Base-by-base conservation (phyloP, 53 echinoderm and acorn worm species). In the Hippasteria phrygiana region DNA sequence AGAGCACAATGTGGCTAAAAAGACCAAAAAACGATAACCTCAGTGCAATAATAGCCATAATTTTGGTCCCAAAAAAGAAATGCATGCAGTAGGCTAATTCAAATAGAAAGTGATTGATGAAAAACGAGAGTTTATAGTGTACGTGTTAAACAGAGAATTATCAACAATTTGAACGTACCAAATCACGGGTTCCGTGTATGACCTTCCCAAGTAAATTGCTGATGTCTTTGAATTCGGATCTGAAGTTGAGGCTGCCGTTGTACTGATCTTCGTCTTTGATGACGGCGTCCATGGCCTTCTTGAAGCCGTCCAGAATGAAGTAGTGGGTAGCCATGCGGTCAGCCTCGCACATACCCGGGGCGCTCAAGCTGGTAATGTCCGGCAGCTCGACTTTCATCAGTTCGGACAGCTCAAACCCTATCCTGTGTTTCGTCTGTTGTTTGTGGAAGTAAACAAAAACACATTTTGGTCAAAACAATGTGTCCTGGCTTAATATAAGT, bases 221-320 rank as follows among this genome's bases (percentile, higher is more conserved):
- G 20, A 70, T 48, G 7, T 32, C 22, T 8, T 20, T 20, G 37
- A 83, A 83, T 2, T 35, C 47, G 1, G 3, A 3, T 48, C 10
- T 32, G 20, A 83, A 83, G 20, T 47, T 47, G 3, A 17, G 12
- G 33, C 84, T 83, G 48, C n/a, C 45, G 84, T 83, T 83, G 84
- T 48, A 20, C 27, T 70, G 43, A 5, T 35, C 54, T 32, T 83
- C 84, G 51, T 83, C 84, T 2, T 47, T 36, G 28, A 37, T 67
- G 48, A 83, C 51, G 20, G 20, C 50, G 20, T 12, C 34, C 84
- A 83, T 83, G 20, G 84, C 67, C 2, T 40, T 46, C n/a, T 83
- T 46, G 69, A 83, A 83, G 32, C 37, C 48, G 14, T 51, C 41
- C 1, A 83, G 36, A 20, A 83, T 51, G 37, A 34, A n/a, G 70